Evolutionary conservation across 2,888 invertebrate species (phyloP), one percentile per base, ranked within the genome.

Genomic region (Polydrusus cervinus): DNA sequence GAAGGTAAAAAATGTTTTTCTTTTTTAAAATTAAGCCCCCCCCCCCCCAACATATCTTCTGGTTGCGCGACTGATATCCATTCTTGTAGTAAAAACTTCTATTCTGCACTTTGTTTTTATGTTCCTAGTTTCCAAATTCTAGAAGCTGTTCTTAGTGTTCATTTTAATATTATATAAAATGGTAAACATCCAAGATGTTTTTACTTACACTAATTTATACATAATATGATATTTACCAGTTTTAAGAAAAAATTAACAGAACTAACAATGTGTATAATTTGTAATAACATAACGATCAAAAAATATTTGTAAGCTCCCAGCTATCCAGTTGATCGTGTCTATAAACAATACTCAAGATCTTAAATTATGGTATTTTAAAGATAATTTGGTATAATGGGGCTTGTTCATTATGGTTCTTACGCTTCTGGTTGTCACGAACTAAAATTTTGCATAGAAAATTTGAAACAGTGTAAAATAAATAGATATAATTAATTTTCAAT

Each of bases 371-470:
- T 55, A 9, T 34, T 55, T 55, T 14, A 55, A 1, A 34, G n/a
- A 14, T 34, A 55, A 55, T 55, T 55, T 55, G 8, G 55, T 7
- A 55, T 55, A 55, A 55, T 55, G 14, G 14, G 13, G 14, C 34
- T 34, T 30, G 20, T 55, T 55, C 55, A 55, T 55, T 55, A 55
- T 34, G 25, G 34, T 55, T 34, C 25, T 55, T 34, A 55, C 55
- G 55, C 55, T 55, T 55, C 55, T 55, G 55, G 55, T 30, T 34
- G 55, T 53, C 67, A 55, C 38, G 67, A 67, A 40, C 9, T 55
- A 16, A 9, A 3, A 67, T 53, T 67, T 67, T 67, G 67, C 67
- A 67, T 67, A 38, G 51, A 14, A 16, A 45, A 45, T 66, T 45
- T 25, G 47, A 66, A 51, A 51, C 49, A 66, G 7, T 66, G 14